Base-by-base conservation (phyloP, 2,797 vertebrate species). In the Acanthiza pusilla region DNA sequence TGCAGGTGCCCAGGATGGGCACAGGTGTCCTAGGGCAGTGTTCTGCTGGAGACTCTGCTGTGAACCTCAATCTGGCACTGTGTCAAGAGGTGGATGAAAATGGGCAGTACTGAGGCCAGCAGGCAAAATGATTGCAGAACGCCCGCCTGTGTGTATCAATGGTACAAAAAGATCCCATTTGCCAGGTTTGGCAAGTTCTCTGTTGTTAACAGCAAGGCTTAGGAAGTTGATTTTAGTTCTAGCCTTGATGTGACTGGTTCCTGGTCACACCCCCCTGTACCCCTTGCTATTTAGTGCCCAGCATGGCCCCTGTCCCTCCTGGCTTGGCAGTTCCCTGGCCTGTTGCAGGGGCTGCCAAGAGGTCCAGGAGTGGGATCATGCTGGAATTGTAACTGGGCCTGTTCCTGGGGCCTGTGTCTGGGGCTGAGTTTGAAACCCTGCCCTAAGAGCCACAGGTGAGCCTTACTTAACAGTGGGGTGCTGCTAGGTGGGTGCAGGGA, bases 51-150 rank as follows among this genome's bases (percentile, higher is more conserved):
- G 27, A 23, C 45, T 68, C 70, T 88, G 71, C 60, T 0, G 0
- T 8, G 27, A 36, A 20, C 32, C 14, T 74, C 0, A 0, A 11
- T 51, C n/a, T 82, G 60, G 27, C 62, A 36, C 57, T 15, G 3
- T 40, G 38, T 76, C n/a, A 38, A 27, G 25, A 67, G 42, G 0
- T 71, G 42, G 22, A 50, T 72, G 67, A 81, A 91, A 91, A 62
- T 17, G 50, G 26, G 29, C 45, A 34, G 29, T 53, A 38, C 53
- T 80, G 58, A 71, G 47, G 23, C 42, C 38, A 54, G 53, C 30
- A 57, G 50, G 66, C 50, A 61, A 42, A 90, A 47, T 9, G 17
- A 38, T 65, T 2, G 1, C 43, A 72, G 76, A 72, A 36, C 5
- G 9, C 13, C 5, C 5, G 48, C 13, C 5, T 12, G 5, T 71